A percentile compares a stretch with the other conserved stretches of the same genome.
phyloP scores from a whole-genome alignment of 2,113 vertebrate species.

The Pachycephala philippinensis region DNA sequence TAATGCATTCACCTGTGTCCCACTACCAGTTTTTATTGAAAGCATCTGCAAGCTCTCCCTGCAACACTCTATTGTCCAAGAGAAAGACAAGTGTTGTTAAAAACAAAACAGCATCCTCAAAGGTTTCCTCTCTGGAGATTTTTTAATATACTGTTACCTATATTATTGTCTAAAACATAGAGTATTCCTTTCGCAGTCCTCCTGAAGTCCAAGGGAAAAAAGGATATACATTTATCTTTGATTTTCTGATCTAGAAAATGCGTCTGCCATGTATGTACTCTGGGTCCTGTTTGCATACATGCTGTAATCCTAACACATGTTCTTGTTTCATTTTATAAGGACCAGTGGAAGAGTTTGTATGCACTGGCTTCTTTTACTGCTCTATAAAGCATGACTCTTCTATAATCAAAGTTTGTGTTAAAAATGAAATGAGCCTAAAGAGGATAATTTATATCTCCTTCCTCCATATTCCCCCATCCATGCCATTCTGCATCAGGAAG shows the following conservation, averaged over 20 bases:
- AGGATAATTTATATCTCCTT: constrained; percentile 5
- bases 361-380: constrained; percentile 14
- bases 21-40: constrained; percentile 1
- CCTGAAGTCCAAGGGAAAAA: background rate
- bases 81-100: background rate
- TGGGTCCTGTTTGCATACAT: background rate
- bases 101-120: background rate
- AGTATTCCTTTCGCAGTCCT: background rate
- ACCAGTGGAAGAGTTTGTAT: constrained; percentile 20
- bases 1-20: background rate
- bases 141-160: background rate
- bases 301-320: constrained; percentile 44
- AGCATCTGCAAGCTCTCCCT: background rate
- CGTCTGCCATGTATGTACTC: background rate
- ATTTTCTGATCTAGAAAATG: background rate
- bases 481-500: background rate
- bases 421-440: background rate
- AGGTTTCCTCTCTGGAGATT: background rate
- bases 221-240: background rate
- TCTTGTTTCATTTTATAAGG: constrained; percentile 57
- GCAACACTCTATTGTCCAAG: background rate
- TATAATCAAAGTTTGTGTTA: background rate
- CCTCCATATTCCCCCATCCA: background rate
- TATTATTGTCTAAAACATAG: background rate
- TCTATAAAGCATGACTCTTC: constrained; percentile 6